Evolutionary conservation across 1,140 invertebrate species (phyloP).

Genomic region (Conus betulinus): DNA sequence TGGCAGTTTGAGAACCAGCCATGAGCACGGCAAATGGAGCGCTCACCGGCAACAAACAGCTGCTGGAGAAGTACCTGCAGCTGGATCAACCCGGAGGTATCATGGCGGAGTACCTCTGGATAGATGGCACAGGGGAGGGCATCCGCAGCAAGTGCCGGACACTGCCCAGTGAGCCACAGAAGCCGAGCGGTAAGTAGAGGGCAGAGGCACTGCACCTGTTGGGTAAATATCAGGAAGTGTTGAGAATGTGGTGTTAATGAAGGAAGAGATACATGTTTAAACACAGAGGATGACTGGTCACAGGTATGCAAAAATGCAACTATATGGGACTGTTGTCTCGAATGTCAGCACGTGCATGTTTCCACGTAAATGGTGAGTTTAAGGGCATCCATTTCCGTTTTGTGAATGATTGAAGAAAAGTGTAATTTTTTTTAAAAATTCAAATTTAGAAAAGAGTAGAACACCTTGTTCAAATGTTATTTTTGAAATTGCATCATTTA

Average conservation of each 20-base stretch:
- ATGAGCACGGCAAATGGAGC: background rate
- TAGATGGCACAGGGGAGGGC: conserved; percentile 94
- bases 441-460: no score
- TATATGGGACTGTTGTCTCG: no score
- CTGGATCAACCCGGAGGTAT: conserved; percentile 84
- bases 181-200: conserved; percentile 79
- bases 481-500: no score
- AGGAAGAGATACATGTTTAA: background rate
- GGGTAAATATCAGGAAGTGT: background rate
- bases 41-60: conserved; percentile 79
- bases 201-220: background rate
- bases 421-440: no score
- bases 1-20: no score
- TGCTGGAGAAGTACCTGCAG: conserved; percentile 84
- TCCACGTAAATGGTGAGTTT: no score
- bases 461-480: no score
- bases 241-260: background rate
- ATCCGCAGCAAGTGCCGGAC: conserved; percentile 93
- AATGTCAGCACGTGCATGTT: no score
- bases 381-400: no score
- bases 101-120: conserved; percentile 95
- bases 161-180: conserved; percentile 85
- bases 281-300: background rate
- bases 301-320: no score
- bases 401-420: no score